phyloP scores from a whole-genome alignment of 1,140 invertebrate species.

The Yoshiicerus persimilis region DNA sequence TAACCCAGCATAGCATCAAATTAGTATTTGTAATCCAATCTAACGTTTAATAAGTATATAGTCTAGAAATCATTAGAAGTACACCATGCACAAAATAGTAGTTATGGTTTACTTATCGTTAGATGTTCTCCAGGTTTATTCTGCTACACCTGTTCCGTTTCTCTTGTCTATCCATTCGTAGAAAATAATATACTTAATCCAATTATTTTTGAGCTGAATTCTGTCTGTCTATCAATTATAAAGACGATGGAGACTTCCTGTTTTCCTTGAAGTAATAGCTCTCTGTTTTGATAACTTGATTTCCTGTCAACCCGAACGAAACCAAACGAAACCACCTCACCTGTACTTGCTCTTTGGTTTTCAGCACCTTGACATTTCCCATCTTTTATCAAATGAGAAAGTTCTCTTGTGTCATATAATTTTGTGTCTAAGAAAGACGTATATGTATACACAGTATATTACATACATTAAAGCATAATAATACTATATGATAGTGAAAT shows the following conservation, averaged over 20 bases:
- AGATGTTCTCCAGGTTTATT: background rate
- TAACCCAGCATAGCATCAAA: background rate
- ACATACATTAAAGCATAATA: background rate
- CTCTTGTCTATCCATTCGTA: background rate
- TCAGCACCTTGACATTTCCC: background rate
- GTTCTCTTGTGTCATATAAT: background rate
- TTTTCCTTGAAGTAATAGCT: background rate
- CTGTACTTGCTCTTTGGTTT: background rate
- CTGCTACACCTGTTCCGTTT: background rate
- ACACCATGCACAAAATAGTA: background rate
- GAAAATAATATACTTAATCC: background rate
- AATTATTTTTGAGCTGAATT: background rate
- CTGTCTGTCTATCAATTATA: background rate
- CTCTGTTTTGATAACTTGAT: background rate
- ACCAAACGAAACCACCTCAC: background rate
- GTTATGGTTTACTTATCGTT: background rate
- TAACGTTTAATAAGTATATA: background rate
- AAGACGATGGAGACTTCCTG: background rate
- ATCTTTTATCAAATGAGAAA: background rate
- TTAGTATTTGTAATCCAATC: background rate
- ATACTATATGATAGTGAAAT: background rate
- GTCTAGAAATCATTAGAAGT: background rate
- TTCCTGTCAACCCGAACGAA: background rate
- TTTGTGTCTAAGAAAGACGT: background rate
- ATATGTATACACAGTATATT: too few relatives aligned